A percentile compares a stretch with the other conserved stretches of the same genome.
phyloP scores from a whole-genome alignment of 2,113 vertebrate species.

The Elanus axillaris region DNA sequence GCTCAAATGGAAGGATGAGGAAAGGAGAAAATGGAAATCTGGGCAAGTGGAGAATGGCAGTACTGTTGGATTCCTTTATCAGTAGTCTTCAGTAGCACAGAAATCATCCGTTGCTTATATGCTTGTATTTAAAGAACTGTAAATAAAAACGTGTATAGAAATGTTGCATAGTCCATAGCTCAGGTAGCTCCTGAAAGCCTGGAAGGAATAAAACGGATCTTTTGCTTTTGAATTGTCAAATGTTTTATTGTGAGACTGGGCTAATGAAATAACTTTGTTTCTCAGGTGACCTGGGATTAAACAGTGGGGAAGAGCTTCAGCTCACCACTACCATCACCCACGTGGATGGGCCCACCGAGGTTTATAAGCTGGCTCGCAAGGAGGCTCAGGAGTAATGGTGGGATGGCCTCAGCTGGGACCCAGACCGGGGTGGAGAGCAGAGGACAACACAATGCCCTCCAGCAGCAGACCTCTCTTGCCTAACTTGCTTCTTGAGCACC shows the following conservation, averaged over 20 bases:
- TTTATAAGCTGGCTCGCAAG: conserved; percentile 94
- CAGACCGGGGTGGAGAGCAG: background rate
- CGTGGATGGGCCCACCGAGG: conserved; percentile 87
- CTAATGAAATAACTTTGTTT: background rate
- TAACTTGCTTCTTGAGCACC: background rate
- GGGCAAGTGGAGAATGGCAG: background rate
- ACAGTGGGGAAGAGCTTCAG: conserved; percentile 89
- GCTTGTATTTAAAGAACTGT: background rate
- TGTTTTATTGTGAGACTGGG: accelerated
- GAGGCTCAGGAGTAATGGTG: conserved; percentile 85
- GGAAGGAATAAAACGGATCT: accelerated
- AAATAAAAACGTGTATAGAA: background rate
- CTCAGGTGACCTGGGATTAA: conserved; percentile 80
- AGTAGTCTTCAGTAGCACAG: background rate
- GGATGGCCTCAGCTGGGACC: background rate
- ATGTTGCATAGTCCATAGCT: accelerated
- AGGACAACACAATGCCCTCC: background rate
- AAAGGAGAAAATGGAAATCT: background rate
- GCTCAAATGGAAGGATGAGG: background rate
- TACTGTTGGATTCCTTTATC: background rate
- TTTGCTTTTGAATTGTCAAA: background rate
- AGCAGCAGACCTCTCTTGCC: background rate
- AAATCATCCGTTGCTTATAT: accelerated
- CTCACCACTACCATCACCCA: conserved; percentile 96
- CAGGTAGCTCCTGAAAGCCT: background rate